A percentile compares a stretch with the other conserved stretches of the same genome.
phyloP scores from a whole-genome alignment of 1,140 invertebrate species.

The Aphaenogaster ashmeadi region DNA sequence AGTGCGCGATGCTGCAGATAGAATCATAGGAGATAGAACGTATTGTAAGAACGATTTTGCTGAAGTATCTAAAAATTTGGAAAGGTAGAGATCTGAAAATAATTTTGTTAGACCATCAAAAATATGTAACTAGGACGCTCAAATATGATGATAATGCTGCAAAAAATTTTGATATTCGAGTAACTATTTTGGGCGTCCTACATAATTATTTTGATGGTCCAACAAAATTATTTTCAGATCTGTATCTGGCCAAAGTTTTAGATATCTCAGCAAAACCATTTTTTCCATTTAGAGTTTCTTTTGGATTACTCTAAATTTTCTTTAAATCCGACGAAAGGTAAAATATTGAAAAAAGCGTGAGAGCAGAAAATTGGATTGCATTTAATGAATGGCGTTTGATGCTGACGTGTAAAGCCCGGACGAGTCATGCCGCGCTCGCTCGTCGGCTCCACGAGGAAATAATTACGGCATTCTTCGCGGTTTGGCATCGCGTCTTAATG shows the following conservation, averaged over 20 bases:
- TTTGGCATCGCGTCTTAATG: constrained; percentile 50
- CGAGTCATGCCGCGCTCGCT: constrained; percentile 30
- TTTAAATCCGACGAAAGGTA: neutral
- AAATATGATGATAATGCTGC: too few species aligned
- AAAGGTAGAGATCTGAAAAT: too few species aligned
- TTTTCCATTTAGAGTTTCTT: neutral
- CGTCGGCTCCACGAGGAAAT: constrained; percentile 35
- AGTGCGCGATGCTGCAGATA: neutral
- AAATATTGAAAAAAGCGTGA: constrained; percentile 14
- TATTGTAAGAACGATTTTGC: too few species aligned
- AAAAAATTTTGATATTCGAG: too few species aligned
- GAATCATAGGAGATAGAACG: neutral
- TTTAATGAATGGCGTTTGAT: constrained; percentile 6
- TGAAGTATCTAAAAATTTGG: too few species aligned
- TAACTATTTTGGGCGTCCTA: too few species aligned
- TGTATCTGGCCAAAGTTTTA: too few species aligned
- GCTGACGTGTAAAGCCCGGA: constrained; percentile 1
- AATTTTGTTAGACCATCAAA: too few species aligned
- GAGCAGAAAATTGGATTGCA: constrained; percentile 11
- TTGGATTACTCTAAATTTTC: neutral
- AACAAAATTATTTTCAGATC: too few species aligned
- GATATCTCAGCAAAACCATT: too few species aligned
- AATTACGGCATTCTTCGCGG: constrained; percentile 57
- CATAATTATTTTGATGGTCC: too few species aligned
- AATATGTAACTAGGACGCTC: too few species aligned